Evolutionary conservation across 1,140 invertebrate genomes (phyloP).

Genomic region (Phymorhynchus buccinoides): DNA sequence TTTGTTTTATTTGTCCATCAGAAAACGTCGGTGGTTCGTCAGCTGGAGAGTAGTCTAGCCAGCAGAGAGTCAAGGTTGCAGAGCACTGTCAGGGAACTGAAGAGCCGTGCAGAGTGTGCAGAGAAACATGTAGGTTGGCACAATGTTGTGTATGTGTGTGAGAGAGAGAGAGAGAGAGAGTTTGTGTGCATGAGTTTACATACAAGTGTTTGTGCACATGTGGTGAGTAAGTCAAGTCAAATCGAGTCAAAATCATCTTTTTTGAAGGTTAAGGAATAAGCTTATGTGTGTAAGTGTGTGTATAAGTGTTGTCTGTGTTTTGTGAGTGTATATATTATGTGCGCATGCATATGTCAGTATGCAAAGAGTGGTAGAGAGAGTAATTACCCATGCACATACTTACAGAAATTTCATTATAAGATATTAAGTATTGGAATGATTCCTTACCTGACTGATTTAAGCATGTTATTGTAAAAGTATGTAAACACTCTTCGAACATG

Average conservation of each 20-base stretch:
- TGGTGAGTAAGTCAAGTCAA: background rate
- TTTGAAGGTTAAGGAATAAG: too few relatives aligned
- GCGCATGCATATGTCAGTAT: background rate
- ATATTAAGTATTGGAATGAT: background rate
- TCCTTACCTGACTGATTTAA: background rate
- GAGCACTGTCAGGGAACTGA: conserved; percentile 33
- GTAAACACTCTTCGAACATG: background rate
- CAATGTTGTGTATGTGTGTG: background rate
- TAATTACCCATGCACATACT: too few relatives aligned
- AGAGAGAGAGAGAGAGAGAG: background rate
- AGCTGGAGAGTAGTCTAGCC: conserved; percentile 50
- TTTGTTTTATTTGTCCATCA: background rate
- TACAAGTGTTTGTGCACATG: background rate
- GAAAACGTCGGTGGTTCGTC: conserved; percentile 39
- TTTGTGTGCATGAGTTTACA: conserved; percentile 9
- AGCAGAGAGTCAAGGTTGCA: conserved; percentile 41
- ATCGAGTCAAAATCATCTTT: too few relatives aligned
- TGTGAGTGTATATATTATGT: too few relatives aligned
- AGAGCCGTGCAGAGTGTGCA: conserved; percentile 36
- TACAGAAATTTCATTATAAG: background rate
- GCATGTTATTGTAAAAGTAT: background rate
- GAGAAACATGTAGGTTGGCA: conserved; percentile 45
- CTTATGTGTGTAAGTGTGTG: conserved; percentile 30
- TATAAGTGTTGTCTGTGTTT: too few relatives aligned
- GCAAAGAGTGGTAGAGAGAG: background rate